Percentiles rank a stretch among this genome's conserved stretches.
Evolutionary conservation across 2,113 vertebrate genomes (phyloP).

Genomic region (Bubalus kerabau): DNA sequence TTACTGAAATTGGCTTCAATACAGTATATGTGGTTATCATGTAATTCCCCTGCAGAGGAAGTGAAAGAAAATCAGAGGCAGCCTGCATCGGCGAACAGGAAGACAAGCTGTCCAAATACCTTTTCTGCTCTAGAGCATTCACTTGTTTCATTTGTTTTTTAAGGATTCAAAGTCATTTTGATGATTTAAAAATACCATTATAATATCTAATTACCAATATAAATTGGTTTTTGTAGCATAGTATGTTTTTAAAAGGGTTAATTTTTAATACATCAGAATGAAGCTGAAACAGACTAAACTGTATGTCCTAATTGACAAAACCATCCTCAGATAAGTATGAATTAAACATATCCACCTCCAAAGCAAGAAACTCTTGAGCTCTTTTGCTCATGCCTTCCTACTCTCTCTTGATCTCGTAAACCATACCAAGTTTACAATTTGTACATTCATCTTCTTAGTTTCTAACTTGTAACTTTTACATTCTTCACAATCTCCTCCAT

Average conservation of each 20-base stretch:
- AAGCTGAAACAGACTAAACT: not conserved
- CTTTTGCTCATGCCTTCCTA: not conserved
- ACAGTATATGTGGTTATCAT: not conserved
- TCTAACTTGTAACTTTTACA: not conserved
- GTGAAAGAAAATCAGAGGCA: not conserved
- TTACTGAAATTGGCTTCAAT: not conserved
- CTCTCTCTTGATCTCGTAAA: not conserved
- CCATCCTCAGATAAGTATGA: constrained; percentile 2
- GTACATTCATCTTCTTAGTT: not conserved
- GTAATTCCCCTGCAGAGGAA: not conserved
- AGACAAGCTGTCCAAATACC: not conserved
- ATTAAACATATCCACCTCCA: not conserved
- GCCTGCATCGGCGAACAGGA: not conserved
- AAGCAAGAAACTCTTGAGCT: not conserved
- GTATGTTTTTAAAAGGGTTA: not conserved
- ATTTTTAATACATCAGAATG: not conserved
- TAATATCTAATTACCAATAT: not conserved
- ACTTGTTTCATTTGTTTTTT: not conserved
- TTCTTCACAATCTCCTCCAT: not conserved
- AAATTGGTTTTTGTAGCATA: not conserved
- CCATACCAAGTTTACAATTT: not conserved
- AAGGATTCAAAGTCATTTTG: not conserved
- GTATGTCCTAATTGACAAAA: not conserved
- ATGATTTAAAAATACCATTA: not conserved
- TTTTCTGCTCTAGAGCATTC: not conserved